phyloP scores from a whole-genome alignment of 1,140 invertebrate species.

The Cecropterus lyciades region DNA sequence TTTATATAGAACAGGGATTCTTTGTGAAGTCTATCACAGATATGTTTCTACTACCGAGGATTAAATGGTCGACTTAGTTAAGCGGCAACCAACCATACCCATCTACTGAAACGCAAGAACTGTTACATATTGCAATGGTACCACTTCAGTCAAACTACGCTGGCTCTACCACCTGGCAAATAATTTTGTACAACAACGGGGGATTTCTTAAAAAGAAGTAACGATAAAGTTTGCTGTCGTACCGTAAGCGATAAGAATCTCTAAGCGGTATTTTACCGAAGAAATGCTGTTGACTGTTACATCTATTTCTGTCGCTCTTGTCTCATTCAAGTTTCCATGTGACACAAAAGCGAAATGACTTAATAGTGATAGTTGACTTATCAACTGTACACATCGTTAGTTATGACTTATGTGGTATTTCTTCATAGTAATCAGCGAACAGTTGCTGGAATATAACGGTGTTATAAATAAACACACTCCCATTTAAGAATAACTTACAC shows the following conservation, averaged over 20 bases:
- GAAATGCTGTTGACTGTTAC: not conserved
- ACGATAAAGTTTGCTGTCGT: too few relatives aligned
- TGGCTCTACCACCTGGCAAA: too few relatives aligned
- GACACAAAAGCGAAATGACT: not conserved
- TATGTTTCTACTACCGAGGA: too few relatives aligned
- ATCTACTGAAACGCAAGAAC: too few relatives aligned
- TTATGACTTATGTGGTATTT: not conserved
- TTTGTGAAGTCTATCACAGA: too few relatives aligned
- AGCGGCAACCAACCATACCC: too few relatives aligned
- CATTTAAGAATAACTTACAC: constrained; percentile 4
- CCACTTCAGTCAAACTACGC: too few relatives aligned
- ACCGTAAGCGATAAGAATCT: not conserved
- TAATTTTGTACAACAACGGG: too few relatives aligned
- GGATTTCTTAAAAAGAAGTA: too few relatives aligned
- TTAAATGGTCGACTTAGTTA: too few relatives aligned
- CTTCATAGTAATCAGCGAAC: not conserved
- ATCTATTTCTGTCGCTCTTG: not conserved
- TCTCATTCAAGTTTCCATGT: not conserved
- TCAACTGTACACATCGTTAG: constrained; percentile 8
- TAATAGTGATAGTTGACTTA: constrained; percentile 2
- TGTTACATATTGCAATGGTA: too few relatives aligned
- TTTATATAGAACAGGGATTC: too few relatives aligned
- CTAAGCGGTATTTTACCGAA: not conserved
- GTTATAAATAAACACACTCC: not conserved
- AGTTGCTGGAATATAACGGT: constrained; percentile 3